Conservation (phyloP, 2,113 vertebrate genomes). For the Phainopepla nitens region DNA sequence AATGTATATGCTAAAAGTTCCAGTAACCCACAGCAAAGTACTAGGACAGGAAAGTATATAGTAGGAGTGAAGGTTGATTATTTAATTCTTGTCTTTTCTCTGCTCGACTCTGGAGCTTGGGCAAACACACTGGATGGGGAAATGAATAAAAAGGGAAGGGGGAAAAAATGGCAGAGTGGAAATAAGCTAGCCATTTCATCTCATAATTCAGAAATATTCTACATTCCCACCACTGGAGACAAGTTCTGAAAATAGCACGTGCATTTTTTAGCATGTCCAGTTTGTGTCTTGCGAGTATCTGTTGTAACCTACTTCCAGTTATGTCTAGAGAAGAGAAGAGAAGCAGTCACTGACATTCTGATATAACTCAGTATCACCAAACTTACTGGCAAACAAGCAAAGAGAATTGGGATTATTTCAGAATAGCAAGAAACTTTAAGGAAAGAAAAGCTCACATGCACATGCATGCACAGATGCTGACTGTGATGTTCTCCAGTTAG, state of each 20-base stretch:
- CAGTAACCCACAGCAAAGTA: background rate
- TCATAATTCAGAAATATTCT: background rate
- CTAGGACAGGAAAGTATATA: background rate
- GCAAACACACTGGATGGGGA: background rate
- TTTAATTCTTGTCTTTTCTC: background rate
- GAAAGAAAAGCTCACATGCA: background rate
- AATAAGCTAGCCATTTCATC: background rate
- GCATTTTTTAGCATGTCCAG: background rate
- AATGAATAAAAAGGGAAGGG: background rate
- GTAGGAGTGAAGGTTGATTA: background rate
- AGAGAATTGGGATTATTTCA: background rate
- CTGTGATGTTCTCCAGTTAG: background rate
- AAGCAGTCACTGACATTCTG: background rate
- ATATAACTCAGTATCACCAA: background rate
- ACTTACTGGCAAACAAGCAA: background rate
- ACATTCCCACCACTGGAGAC: background rate
- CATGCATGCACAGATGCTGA: background rate
- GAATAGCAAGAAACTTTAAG: background rate
- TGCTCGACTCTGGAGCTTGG: background rate
- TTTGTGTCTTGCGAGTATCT: background rate
- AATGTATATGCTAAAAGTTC: background rate
- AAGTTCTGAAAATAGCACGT: background rate
- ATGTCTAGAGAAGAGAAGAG: background rate
- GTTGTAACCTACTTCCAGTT: background rate
- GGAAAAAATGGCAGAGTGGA: background rate